These are phyloP conservation scores for Torymus tubicola DNA, from an alignment of 2,888 invertebrate species.

Conservation along the genomic window DNA sequence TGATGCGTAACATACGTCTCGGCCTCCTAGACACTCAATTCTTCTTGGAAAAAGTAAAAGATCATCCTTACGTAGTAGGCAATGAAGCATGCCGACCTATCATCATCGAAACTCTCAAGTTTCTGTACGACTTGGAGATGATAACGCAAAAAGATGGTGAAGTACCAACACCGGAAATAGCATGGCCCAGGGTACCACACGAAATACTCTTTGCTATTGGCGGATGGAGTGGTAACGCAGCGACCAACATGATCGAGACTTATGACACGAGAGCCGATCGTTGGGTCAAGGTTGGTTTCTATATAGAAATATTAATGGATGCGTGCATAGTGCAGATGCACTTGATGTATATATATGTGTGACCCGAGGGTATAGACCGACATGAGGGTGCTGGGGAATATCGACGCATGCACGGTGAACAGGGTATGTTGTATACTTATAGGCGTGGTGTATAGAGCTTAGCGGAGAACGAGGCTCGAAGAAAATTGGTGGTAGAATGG, in stretches of 20 bases:
- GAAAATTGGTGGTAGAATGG: too few species aligned
- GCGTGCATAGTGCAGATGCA: too few species aligned
- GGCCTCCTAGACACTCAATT: slow-evolving; percentile 92
- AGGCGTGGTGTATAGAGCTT: too few species aligned
- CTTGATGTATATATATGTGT: too few species aligned
- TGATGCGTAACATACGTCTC: slow-evolving; percentile 89
- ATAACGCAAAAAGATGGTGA: slow-evolving; percentile 88
- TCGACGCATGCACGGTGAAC: too few species aligned
- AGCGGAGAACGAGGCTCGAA: too few species aligned
- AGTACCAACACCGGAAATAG: slow-evolving; percentile 90
- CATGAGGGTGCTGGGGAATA: too few species aligned
- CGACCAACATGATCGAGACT: slow-evolving; percentile 85
- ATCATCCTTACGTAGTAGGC: slow-evolving; percentile 89
- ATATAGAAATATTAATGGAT: too few species aligned
- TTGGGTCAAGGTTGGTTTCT: slow-evolving; percentile 84
- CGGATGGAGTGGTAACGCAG: slow-evolving; percentile 83
- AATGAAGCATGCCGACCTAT: slow-evolving; percentile 91
- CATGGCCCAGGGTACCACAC: slow-evolving; percentile 89
- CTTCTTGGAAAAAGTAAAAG: slow-evolving; percentile 93
- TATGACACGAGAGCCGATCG: slow-evolving; percentile 93
- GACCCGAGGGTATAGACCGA: too few species aligned
- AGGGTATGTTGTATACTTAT: too few species aligned
- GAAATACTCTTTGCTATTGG: slow-evolving; percentile 92
- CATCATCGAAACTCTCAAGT: slow-evolving; percentile 93
- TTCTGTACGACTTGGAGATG: slow-evolving; percentile 94